These are phyloP conservation scores for Motacilla alba DNA, from an alignment of 2,113 vertebrate genomes.

Conservation along the genomic window DNA sequence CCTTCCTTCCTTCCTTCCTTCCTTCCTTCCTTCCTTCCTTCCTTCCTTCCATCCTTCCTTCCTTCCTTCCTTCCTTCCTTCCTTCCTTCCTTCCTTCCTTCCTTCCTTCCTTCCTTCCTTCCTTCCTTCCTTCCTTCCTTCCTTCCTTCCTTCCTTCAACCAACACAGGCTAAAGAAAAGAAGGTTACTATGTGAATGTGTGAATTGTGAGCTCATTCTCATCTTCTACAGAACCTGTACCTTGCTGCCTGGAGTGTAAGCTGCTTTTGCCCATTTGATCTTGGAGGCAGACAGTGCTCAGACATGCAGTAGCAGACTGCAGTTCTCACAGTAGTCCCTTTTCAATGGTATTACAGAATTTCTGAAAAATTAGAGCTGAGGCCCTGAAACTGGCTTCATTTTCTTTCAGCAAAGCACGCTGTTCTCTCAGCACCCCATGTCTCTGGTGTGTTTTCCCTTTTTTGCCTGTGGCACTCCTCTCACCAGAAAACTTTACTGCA, in stretches of 20 bases:
- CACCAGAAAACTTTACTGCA: neutral
- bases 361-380: neutral
- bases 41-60: too few relatives aligned
- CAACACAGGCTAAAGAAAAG: neutral
- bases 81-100: too few relatives aligned
- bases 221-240: neutral
- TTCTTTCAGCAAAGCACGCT: neutral
- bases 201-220: neutral
- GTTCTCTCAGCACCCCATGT: accelerated
- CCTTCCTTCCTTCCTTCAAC: too few relatives aligned
- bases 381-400: neutral
- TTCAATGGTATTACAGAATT: neutral
- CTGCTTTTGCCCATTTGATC: neutral
- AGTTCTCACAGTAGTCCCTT: neutral
- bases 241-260: neutral
- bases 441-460: neutral
- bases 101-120: too few relatives aligned
- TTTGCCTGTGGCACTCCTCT: neutral
- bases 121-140: too few relatives aligned
- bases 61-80: too few relatives aligned
- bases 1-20: neutral
- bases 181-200: neutral
- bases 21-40: too few relatives aligned
- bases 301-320: neutral
- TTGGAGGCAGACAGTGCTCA: neutral